Base-by-base conservation (phyloP, 2,888 invertebrate genomes). In the Plemyria rubiginata region DNA sequence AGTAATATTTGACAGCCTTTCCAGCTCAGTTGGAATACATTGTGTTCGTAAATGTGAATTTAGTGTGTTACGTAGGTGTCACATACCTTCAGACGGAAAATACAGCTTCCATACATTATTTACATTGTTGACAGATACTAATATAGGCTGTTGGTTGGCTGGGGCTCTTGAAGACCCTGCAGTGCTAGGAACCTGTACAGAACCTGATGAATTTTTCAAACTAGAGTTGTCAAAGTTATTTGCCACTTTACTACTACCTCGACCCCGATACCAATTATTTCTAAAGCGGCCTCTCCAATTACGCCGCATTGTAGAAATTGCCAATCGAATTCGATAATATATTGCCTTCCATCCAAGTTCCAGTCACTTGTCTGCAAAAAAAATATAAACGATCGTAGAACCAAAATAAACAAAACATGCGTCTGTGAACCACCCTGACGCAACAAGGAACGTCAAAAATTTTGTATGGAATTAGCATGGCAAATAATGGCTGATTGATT, bases 81-180 rank as follows among this genome's bases (percentile, higher is more conserved):
- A n/a, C n/a, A 1, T 84, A 94, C 96, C 94, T 92, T 96, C 95
- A 58, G 94, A 92, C 41, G 95, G 94, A 82, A 97, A 96, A 87
- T 98, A 98, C 8, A 96, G 86, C 69, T 95, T 95, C 96, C 97
- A 97, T 16, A 95, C 95, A 70, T 94, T 92, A 81, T 95, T 96
- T 64, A 75, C 80, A 56, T 70, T 65, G 60, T 74, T 76, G 52
- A 90, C 67, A 40, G 85, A 76, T 9, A 91, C 70, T 38, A 87
- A 78, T 60, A 90, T 81, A 0, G 91, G 89, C 46, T 83, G 65
- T 65, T 90, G 91, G 70, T 90, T 90, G 2, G 87, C 85, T 32
- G 90, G 89, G 43, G 89, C 86, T 77, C 91, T 84, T 15, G 82
- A 83, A 48, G 88, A 86, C 53, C 78, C 77, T 32, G 84, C 77